Evolutionary conservation across 2,113 vertebrate species (phyloP), one percentile per base, ranked within the genome.

Genomic region (Speoplatyrhinus poulsoni): DNA sequence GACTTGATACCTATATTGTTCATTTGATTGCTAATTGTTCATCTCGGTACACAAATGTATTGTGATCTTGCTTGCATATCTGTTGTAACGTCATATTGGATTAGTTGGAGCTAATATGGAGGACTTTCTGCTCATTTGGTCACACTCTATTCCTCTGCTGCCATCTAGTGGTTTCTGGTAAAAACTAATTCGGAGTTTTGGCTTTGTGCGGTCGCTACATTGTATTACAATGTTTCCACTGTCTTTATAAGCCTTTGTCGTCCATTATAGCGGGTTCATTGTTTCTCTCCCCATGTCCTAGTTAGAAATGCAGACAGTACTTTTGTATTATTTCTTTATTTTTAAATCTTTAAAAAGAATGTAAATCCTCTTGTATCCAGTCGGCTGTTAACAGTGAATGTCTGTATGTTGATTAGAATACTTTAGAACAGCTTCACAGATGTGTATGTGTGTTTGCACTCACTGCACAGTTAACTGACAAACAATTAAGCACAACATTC

Each of bases 111-210:
- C 68, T 69, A 72, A 78, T 70, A 83, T 80, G 74, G 61, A 76
- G 67, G 54, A 70, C 17, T 61, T 41, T 32, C 57, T 15, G 2
- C 15, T 16, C 50, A 8, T 33, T 58, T 65, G 9, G 48, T 2
- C 0, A 15, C 11, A 46, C 67, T 41, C 50, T 5, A 47, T 32
- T 82, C 69, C 62, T 81, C 12, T 17, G 64, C 80, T 77, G 82
- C 85, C 89, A 73, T 64, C 89, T 87, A 56, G 73, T 85, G 87
- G 86, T 72, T 26, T 26, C 26, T 26, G 10, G 10, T 17, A 32
- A 7, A 50, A 12, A 15, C 60, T 2, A 8, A 54, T 32, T 60
- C 26, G 41, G 66, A 9, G 36, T 56, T 50, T 64, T 32, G 36
- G 3, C 32, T 32, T 33, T 54, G 50, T 62, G 11, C 17, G 0